Base-by-base conservation (phyloP, 1,140 invertebrate species). In the Brachionus koreanus region DNA sequence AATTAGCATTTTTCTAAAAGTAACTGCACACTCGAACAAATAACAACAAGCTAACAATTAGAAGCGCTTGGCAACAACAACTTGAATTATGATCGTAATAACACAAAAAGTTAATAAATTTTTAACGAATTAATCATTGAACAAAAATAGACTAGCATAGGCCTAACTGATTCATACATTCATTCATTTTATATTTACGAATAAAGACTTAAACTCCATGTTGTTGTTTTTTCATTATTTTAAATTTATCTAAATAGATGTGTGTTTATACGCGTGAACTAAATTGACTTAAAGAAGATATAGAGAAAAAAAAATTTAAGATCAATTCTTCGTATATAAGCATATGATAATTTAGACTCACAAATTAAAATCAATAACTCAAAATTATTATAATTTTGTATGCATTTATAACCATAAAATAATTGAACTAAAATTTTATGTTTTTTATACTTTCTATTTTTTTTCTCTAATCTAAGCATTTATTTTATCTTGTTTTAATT, bases 311-410 rank as follows among this genome's bases (percentile, higher is more conserved):
- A 29, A 29, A 29, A 29, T 29, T 29, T 29, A 29, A 29, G 29
- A 29, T 29, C 1, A 29, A 29, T 29, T 29, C 29, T 29, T 29
- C 1, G 6, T 42, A 42, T 42, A 57, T 57, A 57, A 19, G 49
- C 16, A 57, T 57, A 57, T 57, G 49, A 57, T 57, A 57, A 57
- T 57, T 57, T 57, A 9, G 19, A 7, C 49, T 25, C 49, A 57
- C n/a, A 49, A n/a, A 19, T 23, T 57, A 19, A 57, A 57, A 57
- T 57, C 49, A 19, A 57, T 57, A 57, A 12, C n/a, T 57, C 0
- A 57, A 57, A 57, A 57, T 57, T 57, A 57, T 57, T 57, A 57
- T 57, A 57, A 57, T 57, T 57, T 57, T 9, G 29, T 57, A 57
- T 19, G 49, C 49, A 57, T 57, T 9, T 7, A 57, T 19, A 57